Conservation (phyloP, 2,888 invertebrate genomes). For the Strigamia maritima region DNA sequence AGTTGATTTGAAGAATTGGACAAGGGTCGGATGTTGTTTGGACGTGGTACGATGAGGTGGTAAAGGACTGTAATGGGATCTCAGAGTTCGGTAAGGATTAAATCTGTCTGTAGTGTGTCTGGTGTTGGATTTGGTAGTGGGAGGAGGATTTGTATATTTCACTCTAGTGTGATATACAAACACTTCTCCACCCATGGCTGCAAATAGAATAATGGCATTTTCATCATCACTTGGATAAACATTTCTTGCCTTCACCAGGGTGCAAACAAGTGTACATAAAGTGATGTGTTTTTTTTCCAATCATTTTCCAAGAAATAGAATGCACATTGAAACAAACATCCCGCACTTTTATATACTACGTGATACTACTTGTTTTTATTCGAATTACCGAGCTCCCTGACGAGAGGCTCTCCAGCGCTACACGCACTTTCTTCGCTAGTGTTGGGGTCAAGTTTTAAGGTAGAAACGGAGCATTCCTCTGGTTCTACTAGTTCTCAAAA, state of each 20-base stretch:
- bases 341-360: no score
- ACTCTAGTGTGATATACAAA: not conserved
- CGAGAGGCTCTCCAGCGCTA: no score
- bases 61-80: not conserved
- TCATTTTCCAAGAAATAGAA: no score
- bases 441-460: no score
- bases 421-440: no score
- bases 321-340: no score
- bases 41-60: not conserved
- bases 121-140: not conserved
- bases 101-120: not conserved
- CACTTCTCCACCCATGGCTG: constrained; percentile 4
- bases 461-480: no score
- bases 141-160: constrained; percentile 4
- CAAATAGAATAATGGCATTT: not conserved
- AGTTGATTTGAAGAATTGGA: not conserved
- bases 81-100: not conserved
- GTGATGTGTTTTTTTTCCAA: not conserved
- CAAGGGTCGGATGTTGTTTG: not conserved
- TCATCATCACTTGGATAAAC: not conserved
- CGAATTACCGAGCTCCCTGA: no score
- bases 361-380: no score
- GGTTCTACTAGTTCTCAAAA: no score
- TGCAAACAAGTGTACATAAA: not conserved
- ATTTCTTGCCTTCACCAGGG: not conserved